phyloP scores from a whole-genome alignment of 2,888 invertebrate genomes.

The Lacanobia wlatinum region DNA sequence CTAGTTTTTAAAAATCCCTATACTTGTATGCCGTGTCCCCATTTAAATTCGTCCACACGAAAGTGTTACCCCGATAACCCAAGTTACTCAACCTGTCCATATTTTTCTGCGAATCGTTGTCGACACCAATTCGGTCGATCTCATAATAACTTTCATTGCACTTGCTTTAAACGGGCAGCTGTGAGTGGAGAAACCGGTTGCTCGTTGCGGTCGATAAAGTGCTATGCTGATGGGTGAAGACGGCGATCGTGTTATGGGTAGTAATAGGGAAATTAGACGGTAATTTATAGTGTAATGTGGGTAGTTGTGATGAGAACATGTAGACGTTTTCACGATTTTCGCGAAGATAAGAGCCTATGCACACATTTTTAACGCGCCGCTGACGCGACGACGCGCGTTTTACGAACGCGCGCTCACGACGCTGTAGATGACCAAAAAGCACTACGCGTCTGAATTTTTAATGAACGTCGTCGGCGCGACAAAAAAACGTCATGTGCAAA shows the following conservation, averaged over 20 bases:
- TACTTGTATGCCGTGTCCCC: background rate
- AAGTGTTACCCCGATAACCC: slow-evolving; percentile 14
- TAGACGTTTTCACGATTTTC: background rate
- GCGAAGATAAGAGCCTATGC: too few relatives aligned
- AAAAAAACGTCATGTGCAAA: too few relatives aligned
- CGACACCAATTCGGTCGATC: slow-evolving; percentile 54
- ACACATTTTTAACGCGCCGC: too few relatives aligned
- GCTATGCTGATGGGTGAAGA: slow-evolving; percentile 18
- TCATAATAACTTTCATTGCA: slow-evolving; percentile 70
- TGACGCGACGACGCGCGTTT: too few relatives aligned
- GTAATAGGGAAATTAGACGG: slow-evolving; percentile 3
- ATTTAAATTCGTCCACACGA: slow-evolving; percentile 18
- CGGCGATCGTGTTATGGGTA: slow-evolving; percentile 30
- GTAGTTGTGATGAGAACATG: background rate
- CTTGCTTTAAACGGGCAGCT: slow-evolving; percentile 56
- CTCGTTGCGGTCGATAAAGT: slow-evolving; percentile 45
- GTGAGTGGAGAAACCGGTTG: slow-evolving; percentile 57
- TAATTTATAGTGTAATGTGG: background rate
- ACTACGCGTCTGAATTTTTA: too few relatives aligned
- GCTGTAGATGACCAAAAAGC: too few relatives aligned
- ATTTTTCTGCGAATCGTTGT: slow-evolving; percentile 46
- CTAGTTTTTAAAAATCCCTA: background rate
- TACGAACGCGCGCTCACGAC: too few relatives aligned
- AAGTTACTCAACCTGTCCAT: slow-evolving; percentile 44
- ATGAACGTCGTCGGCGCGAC: too few relatives aligned